Conservation (phyloP, 2,888 invertebrate genomes). For the Chrysomela aeneicollis region DNA sequence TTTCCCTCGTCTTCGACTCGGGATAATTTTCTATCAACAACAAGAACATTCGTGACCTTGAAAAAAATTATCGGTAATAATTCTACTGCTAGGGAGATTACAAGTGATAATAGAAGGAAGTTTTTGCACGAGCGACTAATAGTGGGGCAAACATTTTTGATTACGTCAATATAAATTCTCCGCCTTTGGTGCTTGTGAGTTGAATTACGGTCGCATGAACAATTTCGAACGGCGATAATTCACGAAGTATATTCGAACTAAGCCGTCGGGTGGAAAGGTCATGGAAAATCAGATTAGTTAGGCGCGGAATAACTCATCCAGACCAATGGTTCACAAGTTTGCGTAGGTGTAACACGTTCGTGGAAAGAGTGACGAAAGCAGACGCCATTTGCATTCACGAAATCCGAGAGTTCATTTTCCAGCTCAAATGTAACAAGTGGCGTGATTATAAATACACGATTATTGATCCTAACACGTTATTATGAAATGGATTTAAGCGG, state of each 20-base stretch:
- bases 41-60: too few species aligned
- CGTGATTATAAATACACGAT: too few species aligned
- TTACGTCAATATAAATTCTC: constrained; percentile 32
- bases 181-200: not conserved
- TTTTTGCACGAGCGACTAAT: too few species aligned
- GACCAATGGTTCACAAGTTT: constrained; percentile 18
- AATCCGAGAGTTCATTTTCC: not conserved
- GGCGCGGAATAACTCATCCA: constrained; percentile 14
- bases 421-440: not conserved
- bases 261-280: constrained; percentile 16
- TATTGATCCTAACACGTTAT: too few species aligned
- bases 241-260: constrained; percentile 14
- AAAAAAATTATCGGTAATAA: too few species aligned
- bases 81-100: too few species aligned
- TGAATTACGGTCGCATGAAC: not conserved
- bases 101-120: too few species aligned
- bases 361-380: not conserved
- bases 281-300: constrained; percentile 19
- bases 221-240: constrained; percentile 1
- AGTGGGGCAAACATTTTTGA: constrained; percentile 15
- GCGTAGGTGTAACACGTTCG: constrained; percentile 1
- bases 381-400: not conserved
- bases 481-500: too few species aligned
- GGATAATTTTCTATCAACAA: too few species aligned
- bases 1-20: too few species aligned